Base-by-base conservation (phyloP, 23 tunicate species). In the Trididemnum miniatum region DNA sequence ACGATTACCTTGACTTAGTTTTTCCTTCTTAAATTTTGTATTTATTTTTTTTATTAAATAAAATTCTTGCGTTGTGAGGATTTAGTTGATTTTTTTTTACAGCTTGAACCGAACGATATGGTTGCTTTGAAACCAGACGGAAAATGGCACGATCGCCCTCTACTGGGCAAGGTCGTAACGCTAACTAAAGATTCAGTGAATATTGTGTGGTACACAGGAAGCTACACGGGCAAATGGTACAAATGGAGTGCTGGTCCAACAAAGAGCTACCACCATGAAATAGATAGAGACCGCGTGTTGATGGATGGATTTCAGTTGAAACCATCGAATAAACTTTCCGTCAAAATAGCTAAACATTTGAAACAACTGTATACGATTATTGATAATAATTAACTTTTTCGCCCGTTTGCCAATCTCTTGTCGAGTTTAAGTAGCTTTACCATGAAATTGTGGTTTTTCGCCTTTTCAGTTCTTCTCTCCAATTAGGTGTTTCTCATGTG, bases 141-240 rank as follows among this genome's bases (percentile, higher is more conserved):
- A 1, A 59, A 73, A 40, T 59, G 76, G 80, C 60, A 18, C 35
- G 87, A 83, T 36, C 87, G 87, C 15, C 87, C 87, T 20, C 81
- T 83, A 1, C 60, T 83, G 81, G 87, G 66, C 9, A 83, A 83
- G 36, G 73, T 74, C 4, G 73, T 83, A 0, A 3, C 59, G 23
- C n/a, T 62, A 1, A 33, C 87, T 20, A 28, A 73, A 30, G 31
- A 30, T 23, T 34, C 30, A 20, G 32, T 83, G 23, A 74, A 83
- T 20, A 39, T 83, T 23, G 28, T 74, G 1, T 73, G 87, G 72
- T 74, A 37, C 22, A 35, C 32, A 2, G 87, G 87, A 0, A 27
- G n/a, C 0, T 83, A 83, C 73, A 44, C 73, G 20, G 35, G 32
- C 36, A 74, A 73, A 36, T 83, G 87, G 87, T 3, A 30, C 3